phyloP scores from a whole-genome alignment of 2,888 invertebrate genomes.

The Troides oblongomaculatus region DNA sequence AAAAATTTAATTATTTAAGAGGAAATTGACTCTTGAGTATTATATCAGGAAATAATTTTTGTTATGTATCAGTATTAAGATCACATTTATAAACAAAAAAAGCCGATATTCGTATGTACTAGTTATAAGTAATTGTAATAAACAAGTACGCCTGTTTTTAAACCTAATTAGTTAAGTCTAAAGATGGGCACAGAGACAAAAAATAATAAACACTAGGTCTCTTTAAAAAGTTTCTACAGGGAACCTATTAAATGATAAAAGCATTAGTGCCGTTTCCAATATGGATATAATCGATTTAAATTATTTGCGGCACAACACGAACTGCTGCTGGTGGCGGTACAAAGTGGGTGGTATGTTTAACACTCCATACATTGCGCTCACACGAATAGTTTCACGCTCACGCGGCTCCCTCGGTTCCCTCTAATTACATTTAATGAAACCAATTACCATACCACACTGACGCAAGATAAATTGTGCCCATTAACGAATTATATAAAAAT shows the following conservation, averaged over 20 bases:
- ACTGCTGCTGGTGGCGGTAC: conserved; percentile 2
- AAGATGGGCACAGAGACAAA: neutral
- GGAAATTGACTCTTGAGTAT: too few relatives aligned
- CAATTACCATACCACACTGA: conserved; percentile 11
- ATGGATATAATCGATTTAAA: conserved; percentile 11
- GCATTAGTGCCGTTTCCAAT: neutral
- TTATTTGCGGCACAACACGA: conserved; percentile 14
- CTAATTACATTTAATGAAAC: conserved; percentile 19
- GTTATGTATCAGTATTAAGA: too few relatives aligned
- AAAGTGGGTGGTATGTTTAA: conserved; percentile 16
- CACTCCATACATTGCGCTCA: conserved; percentile 4
- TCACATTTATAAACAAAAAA: too few relatives aligned
- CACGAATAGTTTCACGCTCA: conserved; percentile 20
- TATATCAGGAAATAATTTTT: too few relatives aligned
- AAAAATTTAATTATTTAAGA: too few relatives aligned
- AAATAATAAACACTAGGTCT: neutral
- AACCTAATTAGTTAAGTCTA: too few relatives aligned
- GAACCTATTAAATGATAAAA: neutral
- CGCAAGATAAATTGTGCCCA: conserved; percentile 9
- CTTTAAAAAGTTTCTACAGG: neutral
- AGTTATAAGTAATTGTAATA: too few relatives aligned
- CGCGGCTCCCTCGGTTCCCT: neutral
- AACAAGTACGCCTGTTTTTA: too few relatives aligned
- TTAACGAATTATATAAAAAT: neutral
- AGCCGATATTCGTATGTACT: too few relatives aligned